Evolutionary conservation across 2,113 vertebrate genomes (phyloP).

Genomic region (Coryphaenoides rupestris): DNA sequence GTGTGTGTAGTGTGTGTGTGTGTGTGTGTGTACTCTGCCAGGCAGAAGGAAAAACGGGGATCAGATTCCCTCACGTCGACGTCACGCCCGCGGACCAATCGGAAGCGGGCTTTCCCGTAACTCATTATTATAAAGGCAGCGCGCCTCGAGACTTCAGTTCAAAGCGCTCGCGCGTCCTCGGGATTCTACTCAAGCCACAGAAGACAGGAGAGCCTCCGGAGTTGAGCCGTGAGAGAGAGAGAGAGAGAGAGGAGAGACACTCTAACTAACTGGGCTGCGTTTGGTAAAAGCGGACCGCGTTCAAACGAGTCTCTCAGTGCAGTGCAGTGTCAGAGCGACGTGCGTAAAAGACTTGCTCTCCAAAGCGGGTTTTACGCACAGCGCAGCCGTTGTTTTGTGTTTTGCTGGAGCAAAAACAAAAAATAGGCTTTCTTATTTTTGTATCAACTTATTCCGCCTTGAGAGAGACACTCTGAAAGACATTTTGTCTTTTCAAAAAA

Average conservation of each 20-base stretch:
- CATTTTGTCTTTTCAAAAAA: constrained; percentile 11
- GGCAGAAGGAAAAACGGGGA: constrained; percentile 27
- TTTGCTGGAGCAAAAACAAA: constrained; percentile 24
- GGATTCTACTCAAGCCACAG: constrained; percentile 57
- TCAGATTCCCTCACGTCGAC: constrained; percentile 58
- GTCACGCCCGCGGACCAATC: constrained; percentile 58
- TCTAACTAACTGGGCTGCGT: constrained; percentile 27
- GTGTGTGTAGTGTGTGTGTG: too few species aligned
- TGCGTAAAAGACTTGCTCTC: constrained; percentile 33
- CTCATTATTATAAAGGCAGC: constrained; percentile 54
- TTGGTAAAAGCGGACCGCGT: constrained; percentile 25
- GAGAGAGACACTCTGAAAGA: constrained; percentile 25
- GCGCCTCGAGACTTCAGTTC: constrained; percentile 41
- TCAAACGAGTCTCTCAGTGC: constrained; percentile 16
- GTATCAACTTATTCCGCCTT: constrained; percentile 8
- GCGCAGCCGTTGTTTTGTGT: constrained; percentile 18
- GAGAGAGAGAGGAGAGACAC: too few species aligned
- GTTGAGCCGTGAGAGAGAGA: constrained; percentile 34
- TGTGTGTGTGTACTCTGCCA: constrained; percentile 17
- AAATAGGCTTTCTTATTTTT: constrained; percentile 2
- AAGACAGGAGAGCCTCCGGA: constrained; percentile 46
- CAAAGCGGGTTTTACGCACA: constrained; percentile 39
- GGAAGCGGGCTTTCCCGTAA: constrained; percentile 38
- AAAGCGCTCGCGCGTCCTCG: constrained; percentile 61
- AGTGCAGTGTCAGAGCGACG: neutral